These are phyloP conservation scores for Cydia splendana DNA, from an alignment of 1,140 invertebrate species.

Conservation along the genomic window DNA sequence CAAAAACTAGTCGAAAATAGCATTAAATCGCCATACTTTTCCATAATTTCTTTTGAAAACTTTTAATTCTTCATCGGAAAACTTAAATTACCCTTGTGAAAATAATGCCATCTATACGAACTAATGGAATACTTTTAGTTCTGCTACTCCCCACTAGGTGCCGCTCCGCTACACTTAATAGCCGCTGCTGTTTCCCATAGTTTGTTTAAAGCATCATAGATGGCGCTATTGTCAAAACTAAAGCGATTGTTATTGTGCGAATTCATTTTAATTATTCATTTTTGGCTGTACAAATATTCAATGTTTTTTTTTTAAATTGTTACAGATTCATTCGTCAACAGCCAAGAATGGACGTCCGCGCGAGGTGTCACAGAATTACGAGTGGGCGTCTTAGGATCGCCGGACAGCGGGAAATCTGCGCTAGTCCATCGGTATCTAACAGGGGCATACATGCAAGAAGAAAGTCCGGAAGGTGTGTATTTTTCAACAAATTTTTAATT, in stretches of 20 bases:
- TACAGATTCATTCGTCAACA: constrained; percentile 99
- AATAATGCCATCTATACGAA: not conserved
- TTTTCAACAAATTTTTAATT: not conserved
- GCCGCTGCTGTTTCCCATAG: not conserved
- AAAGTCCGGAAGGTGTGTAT: constrained; percentile 92
- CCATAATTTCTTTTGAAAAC: too few relatives aligned
- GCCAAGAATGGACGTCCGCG: constrained; percentile 99
- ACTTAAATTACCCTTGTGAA: not conserved
- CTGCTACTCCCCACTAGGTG: not conserved
- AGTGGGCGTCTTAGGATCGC: constrained; percentile 96
- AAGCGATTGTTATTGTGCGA: not conserved
- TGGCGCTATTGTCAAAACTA: not conserved
- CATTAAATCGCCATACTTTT: not conserved
- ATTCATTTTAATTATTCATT: not conserved
- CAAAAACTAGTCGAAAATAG: too few relatives aligned
- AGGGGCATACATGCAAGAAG: constrained; percentile 98
- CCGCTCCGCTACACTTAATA: not conserved
- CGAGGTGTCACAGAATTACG: constrained; percentile 96
- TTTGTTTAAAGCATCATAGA: not conserved
- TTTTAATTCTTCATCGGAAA: not conserved
- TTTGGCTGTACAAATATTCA: constrained; percentile 32
- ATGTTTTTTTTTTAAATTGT: constrained; percentile 57
- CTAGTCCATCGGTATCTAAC: constrained; percentile 98
- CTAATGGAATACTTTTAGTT: not conserved
- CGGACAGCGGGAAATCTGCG: constrained; percentile 97